Evolutionary conservation across 1,140 invertebrate genomes (phyloP).

Genomic region (Leptinotarsa lineolata): DNA sequence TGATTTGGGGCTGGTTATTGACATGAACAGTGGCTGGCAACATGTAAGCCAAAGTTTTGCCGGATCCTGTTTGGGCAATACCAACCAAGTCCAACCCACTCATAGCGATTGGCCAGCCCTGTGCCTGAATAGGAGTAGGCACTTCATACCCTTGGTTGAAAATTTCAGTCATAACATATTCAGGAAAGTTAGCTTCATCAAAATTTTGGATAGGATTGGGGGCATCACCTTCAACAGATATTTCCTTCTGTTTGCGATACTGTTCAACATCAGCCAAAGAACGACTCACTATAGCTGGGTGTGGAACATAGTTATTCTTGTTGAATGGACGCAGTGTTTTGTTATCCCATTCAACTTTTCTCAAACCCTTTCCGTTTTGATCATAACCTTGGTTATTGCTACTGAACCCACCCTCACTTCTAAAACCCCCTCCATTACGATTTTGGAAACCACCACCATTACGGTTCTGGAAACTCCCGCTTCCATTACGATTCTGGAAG

Average conservation of each 20-base stretch:
- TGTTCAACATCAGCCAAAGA: conserved; percentile 74
- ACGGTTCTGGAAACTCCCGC: neutral
- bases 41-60: conserved; percentile 83
- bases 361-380: neutral
- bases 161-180: conserved; percentile 78
- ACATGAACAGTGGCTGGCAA: conserved; percentile 89
- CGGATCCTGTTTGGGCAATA: conserved; percentile 92
- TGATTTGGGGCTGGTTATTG: conserved; percentile 81
- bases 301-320: conserved; percentile 90
- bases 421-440: conserved; percentile 52
- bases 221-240: conserved; percentile 66
- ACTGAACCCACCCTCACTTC: conserved; percentile 16
- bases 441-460: conserved; percentile 17
- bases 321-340: conserved; percentile 56
- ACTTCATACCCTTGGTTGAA: conserved; percentile 72
- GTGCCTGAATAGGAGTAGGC: conserved; percentile 85
- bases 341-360: conserved; percentile 15
- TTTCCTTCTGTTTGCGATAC: conserved; percentile 73
- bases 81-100: conserved; percentile 87
- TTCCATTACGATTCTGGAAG: neutral
- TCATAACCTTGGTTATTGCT: conserved; percentile 74
- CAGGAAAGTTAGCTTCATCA: conserved; percentile 78
- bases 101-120: conserved; percentile 89
- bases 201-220: conserved; percentile 81
- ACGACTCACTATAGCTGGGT: conserved; percentile 70